Percentiles rank a stretch among this genome's conserved stretches.
phyloP scores from a whole-genome alignment of 2,113 vertebrate species.

The Scortum barcoo region DNA sequence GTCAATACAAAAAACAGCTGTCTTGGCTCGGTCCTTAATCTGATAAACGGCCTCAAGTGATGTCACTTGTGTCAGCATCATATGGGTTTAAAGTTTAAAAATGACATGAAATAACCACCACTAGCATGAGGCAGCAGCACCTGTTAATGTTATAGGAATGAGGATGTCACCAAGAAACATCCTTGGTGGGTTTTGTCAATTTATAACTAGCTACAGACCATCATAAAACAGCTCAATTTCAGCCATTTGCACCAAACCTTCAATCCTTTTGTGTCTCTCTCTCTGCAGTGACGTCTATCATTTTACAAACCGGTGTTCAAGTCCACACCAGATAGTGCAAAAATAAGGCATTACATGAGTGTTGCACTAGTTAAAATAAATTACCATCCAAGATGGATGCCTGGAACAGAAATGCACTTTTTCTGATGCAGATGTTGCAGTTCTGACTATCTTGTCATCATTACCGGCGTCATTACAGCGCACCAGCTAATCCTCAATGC shows the following conservation, averaged over 20 bases:
- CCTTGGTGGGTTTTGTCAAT: too few species aligned
- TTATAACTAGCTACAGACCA: neutral
- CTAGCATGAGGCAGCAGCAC: too few species aligned
- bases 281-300: neutral
- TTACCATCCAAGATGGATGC: neutral
- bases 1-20: too few species aligned
- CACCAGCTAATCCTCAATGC: conserved; percentile 22
- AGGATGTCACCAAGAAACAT: too few species aligned
- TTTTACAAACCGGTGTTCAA: neutral
- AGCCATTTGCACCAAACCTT: too few species aligned
- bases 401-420: conserved; percentile 15
- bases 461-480: conserved; percentile 33
- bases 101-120: too few species aligned
- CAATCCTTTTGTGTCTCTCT: too few species aligned
- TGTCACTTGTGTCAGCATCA: too few species aligned
- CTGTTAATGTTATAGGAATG: too few species aligned
- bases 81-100: too few species aligned
- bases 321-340: neutral
- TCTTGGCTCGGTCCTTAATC: neutral
- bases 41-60: neutral
- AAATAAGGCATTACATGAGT: neutral
- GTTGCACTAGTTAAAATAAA: conserved; percentile 1
- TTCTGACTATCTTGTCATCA: conserved; percentile 42
- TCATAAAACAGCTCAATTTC: neutral
- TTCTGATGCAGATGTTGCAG: conserved; percentile 38